Base-by-base conservation (phyloP, 2,888 invertebrate genomes). In the Empis livida region DNA sequence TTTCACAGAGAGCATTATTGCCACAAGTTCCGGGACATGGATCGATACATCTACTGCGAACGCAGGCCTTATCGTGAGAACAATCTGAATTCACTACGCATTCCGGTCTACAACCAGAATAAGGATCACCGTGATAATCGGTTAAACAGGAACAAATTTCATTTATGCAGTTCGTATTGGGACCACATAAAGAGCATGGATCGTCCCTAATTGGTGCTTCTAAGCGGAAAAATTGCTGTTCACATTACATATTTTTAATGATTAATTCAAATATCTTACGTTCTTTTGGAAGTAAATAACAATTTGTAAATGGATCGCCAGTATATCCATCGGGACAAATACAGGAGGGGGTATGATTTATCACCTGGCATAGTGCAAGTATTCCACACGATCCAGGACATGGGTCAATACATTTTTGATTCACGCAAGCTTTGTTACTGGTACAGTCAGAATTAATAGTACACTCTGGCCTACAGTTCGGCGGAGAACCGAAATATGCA, bases 51-150 rank as follows among this genome's bases (percentile, higher is more conserved):
- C 84, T 84, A 54, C 84, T 84, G 14, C 79, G 77, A 59, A 86
- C 84, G 61, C 91, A 92, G 10, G 88, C 85, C 55, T 81, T 79
- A 54, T 88, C 81, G 42, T 85, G 78, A 0, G 88, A 75, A 66
- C 92, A 93, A 60, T 92, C 91, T 1, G 84, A 82, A 61, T 91
- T 91, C 47, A 85, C 81, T 14, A 91, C 72, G 67, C 92, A 92
- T 65, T 91, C 92, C 1, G 90, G 90, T 54, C 84, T 75, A 60
- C 85, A 85, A 39, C 78, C 78, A 52, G 80, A 78, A 61, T 84
- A 82, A 0, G 86, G 85, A 65, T 84, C 84, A 17, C 87, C 86
- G 53, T 77, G 77, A 56, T 84, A 79, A 49, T 82, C 82, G 31
- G 77, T 74, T 47, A 80, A 70, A 51, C 69, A 70, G 39, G 64